phyloP scores from a whole-genome alignment of 2,113 vertebrate genomes.

The Megalops atlanticus region DNA sequence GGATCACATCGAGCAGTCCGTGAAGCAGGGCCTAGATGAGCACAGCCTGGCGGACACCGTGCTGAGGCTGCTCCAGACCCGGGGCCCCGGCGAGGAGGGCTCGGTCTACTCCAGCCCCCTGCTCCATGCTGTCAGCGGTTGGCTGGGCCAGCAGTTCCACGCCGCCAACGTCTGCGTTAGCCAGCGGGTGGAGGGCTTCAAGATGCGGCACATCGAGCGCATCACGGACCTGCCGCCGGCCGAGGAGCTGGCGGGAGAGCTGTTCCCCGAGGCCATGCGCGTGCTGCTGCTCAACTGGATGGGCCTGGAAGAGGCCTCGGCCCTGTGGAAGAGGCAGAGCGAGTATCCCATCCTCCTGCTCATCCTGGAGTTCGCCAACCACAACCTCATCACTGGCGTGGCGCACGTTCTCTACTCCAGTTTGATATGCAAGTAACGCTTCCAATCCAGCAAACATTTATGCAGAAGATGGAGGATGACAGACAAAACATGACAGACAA shows the following conservation, averaged over 20 bases:
- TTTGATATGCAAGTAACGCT: constrained; percentile 72
- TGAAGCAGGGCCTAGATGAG: constrained; percentile 56
- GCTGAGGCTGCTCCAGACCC: constrained; percentile 58
- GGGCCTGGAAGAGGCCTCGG: constrained; percentile 70
- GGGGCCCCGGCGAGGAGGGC: constrained; percentile 35
- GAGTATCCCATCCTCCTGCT: constrained; percentile 79
- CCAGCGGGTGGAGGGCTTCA: constrained; percentile 74
- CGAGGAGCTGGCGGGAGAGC: constrained; percentile 60
- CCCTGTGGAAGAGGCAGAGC: constrained; percentile 68
- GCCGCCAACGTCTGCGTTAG: constrained; percentile 71
- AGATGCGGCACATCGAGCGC: constrained; percentile 74
- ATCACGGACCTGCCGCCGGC: constrained; percentile 77
- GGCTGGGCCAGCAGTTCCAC: constrained; percentile 75
- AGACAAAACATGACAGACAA: too few species aligned
- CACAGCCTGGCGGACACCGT: constrained; percentile 52
- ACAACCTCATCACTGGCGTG: constrained; percentile 80
- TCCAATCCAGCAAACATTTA: too few species aligned
- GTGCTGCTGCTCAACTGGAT: constrained; percentile 77
- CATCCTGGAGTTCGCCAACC: constrained; percentile 80
- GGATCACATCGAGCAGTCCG: constrained; percentile 53
- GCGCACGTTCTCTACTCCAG: constrained; percentile 81
- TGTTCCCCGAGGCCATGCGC: constrained; percentile 78
- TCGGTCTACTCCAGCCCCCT: constrained; percentile 68
- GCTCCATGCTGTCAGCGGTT: constrained; percentile 61
- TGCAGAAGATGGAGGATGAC: too few species aligned